Percentiles rank a stretch among this genome's conserved stretches.
Conservation (phyloP, 2,797 vertebrate species). For the Neostethus bicornis region DNA sequence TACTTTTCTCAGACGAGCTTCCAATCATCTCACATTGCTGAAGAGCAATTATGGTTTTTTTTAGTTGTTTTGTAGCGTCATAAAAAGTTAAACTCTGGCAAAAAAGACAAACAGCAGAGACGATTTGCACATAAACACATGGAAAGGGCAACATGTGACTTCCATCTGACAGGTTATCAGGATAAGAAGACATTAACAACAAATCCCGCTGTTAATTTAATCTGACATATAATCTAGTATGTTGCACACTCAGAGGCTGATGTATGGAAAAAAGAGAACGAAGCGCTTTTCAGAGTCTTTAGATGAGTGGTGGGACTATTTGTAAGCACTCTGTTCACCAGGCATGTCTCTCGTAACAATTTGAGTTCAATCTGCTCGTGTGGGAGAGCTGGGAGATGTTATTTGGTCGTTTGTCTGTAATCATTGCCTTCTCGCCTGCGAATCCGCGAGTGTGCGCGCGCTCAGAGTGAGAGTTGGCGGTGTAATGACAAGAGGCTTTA, state of each 20-base stretch:
- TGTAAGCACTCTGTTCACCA: slow-evolving; percentile 61
- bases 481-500: slow-evolving; percentile 77
- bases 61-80: slow-evolving; percentile 32
- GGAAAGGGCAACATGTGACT: neutral
- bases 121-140: slow-evolving; percentile 9
- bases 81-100: slow-evolving; percentile 38
- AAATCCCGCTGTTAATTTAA: slow-evolving; percentile 17
- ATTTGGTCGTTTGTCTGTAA: slow-evolving; percentile 76
- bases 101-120: slow-evolving; percentile 16
- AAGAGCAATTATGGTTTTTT: slow-evolving; percentile 53
- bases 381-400: slow-evolving; percentile 69
- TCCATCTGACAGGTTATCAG: slow-evolving; percentile 6
- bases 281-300: slow-evolving; percentile 39
- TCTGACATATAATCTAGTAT: slow-evolving; percentile 5
- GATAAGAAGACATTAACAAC: slow-evolving; percentile 3
- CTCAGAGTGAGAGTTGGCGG: slow-evolving; percentile 47
- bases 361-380: slow-evolving; percentile 63
- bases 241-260: slow-evolving; percentile 28
- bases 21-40: slow-evolving; percentile 52
- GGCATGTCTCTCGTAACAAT: slow-evolving; percentile 61
- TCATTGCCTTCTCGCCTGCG: slow-evolving; percentile 63
- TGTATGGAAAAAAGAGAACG: slow-evolving; percentile 30
- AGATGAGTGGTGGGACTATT: slow-evolving; percentile 55
- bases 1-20: slow-evolving; percentile 49
- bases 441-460: slow-evolving; percentile 45